Base-by-base conservation (phyloP, 2,113 vertebrate genomes). In the Syngnathoides biaculeatus region DNA sequence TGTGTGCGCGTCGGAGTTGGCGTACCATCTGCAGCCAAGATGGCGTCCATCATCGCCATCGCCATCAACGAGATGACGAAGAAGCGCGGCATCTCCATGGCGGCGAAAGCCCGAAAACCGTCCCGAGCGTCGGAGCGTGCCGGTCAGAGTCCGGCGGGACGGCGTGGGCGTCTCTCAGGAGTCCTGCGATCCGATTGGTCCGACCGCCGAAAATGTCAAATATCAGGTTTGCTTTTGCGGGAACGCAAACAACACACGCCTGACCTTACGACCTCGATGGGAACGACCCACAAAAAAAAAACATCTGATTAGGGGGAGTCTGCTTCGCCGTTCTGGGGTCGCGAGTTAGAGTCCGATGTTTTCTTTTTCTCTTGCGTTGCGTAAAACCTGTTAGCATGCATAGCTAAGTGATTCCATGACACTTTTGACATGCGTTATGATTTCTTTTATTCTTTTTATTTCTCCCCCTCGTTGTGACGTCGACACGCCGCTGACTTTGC, bases 401-500 rank as follows among this genome's bases (percentile, higher is more conserved):
- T n/a, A n/a, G n/a, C n/a, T n/a, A n/a, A n/a, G n/a, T n/a, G n/a
- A n/a, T n/a, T n/a, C n/a, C n/a, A n/a, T n/a, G n/a, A n/a, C n/a
- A n/a, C n/a, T n/a, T n/a, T n/a, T n/a, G n/a, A n/a, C n/a, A n/a
- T n/a, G n/a, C n/a, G n/a, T n/a, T n/a, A n/a, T n/a, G n/a, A n/a
- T n/a, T n/a, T n/a, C n/a, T n/a, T n/a, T n/a, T n/a, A n/a, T n/a
- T n/a, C n/a, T n/a, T n/a, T n/a, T n/a, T n/a, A n/a, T n/a, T n/a
- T n/a, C n/a, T n/a, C n/a, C n/a, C n/a, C n/a, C n/a, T n/a, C n/a
- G n/a, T n/a, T n/a, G n/a, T n/a, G n/a, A n/a, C n/a, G n/a, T n/a
- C n/a, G n/a, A 24, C n/a, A 1, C 38, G 73, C 81, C 53, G 92
- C 92, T 91, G 92, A 91, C 87, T 89, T 79, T 79, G 90, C 90